Percentiles rank a stretch among this genome's conserved stretches.
Conservation (phyloP, 2,113 vertebrate species). For the Cyrtonyx montezumae region DNA sequence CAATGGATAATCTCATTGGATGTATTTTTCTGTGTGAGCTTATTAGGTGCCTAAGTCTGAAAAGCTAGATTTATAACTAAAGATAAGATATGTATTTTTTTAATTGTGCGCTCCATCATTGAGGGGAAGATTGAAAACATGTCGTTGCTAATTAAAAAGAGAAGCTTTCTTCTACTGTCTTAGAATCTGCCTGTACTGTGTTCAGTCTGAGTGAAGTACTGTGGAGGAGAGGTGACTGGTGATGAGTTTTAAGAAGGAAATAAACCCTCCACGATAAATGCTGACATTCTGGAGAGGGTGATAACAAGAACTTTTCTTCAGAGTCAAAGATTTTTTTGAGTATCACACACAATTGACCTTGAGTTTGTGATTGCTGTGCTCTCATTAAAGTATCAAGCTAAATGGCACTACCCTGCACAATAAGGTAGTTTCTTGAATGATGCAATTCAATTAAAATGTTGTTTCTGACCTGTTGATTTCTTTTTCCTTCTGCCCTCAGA, state of each 20-base stretch:
- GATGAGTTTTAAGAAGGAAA: background rate
- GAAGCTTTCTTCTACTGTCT: background rate
- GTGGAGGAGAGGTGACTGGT: background rate
- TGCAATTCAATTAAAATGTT: background rate
- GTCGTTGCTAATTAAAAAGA: background rate
- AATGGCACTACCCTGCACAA: background rate
- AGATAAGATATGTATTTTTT: background rate
- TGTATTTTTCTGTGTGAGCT: background rate
- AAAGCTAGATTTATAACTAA: background rate
- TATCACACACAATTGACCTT: background rate
- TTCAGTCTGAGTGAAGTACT: background rate
- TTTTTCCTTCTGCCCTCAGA: background rate
- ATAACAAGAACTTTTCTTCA: background rate
- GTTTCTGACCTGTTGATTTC: background rate
- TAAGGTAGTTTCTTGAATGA: background rate
- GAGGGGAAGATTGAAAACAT: background rate
- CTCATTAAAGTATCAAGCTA: background rate
- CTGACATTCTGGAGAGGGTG: background rate
- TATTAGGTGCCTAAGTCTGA: background rate
- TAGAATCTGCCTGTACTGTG: background rate
- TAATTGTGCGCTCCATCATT: accelerated
- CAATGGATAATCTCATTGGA: background rate
- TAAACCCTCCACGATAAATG: accelerated
- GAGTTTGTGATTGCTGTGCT: background rate
- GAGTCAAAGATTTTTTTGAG: background rate